Percentiles rank a stretch among this genome's conserved stretches.
These are phyloP conservation scores for Holacanthus passer DNA, from an alignment of 2,113 vertebrate genomes.

Conservation along the genomic window DNA sequence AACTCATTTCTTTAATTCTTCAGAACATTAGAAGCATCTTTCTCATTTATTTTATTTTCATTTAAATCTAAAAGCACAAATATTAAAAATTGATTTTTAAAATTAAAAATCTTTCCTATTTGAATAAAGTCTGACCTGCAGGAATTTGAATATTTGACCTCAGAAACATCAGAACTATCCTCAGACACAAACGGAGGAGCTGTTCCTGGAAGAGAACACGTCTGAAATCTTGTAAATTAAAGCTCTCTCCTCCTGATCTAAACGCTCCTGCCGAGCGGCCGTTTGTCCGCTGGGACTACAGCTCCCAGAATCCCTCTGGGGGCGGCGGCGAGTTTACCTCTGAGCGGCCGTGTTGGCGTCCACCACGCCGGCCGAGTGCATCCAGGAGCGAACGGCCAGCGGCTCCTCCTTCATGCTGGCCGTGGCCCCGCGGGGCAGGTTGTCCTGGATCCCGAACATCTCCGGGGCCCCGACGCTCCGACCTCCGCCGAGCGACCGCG, in stretches of 20 bases:
- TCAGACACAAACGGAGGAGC: no score
- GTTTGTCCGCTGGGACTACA: slow-evolving; percentile 56
- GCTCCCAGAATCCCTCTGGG: slow-evolving; percentile 64
- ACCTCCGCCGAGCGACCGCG: background rate
- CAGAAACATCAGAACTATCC: background rate
- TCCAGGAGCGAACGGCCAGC: slow-evolving; percentile 75
- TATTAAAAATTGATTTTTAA: no score
- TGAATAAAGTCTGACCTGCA: no score
- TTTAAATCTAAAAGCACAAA: no score
- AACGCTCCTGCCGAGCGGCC: background rate
- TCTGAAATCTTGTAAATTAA: background rate
- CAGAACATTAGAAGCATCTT: no score
- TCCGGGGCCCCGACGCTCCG: background rate
- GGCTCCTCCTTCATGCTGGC: slow-evolving; percentile 78
- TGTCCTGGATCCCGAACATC: slow-evolving; percentile 78
- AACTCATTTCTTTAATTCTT: no score
- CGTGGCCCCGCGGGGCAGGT: slow-evolving; percentile 68
- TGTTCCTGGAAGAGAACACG: no score
- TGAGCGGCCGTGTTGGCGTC: slow-evolving; percentile 78
- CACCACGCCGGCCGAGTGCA: slow-evolving; percentile 72
- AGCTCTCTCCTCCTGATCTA: background rate
- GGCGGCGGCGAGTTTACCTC: slow-evolving; percentile 64
- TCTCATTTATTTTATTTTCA: no score
- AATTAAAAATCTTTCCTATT: no score
- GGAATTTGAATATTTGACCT: background rate